Conservation (phyloP, 92 coral and sea anemone species). For the Phenganax stokvisi region DNA sequence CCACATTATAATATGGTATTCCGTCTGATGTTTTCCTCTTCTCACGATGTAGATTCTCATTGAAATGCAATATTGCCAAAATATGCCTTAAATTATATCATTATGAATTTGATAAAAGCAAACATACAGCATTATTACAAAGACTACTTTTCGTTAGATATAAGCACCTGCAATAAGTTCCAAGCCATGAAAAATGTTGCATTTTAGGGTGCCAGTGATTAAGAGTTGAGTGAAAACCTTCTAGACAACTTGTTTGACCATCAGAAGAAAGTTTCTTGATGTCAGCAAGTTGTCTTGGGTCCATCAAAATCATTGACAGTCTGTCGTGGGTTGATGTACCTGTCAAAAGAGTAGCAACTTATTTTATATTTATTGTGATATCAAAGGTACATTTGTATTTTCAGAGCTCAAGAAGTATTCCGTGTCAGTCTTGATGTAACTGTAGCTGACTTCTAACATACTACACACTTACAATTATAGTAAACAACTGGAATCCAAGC, state of each 20-base stretch:
- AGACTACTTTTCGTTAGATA: neutral
- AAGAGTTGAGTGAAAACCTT: slow-evolving; percentile 16
- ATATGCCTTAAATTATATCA: neutral
- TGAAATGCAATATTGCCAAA: neutral
- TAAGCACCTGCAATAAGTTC: slow-evolving; percentile 51
- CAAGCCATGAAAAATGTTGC: slow-evolving; percentile 49
- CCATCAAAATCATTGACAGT: slow-evolving; percentile 27
- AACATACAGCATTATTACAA: too few relatives aligned
- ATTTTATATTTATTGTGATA: too few relatives aligned
- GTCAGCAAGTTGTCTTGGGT: slow-evolving; percentile 33
- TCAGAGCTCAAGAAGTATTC: neutral
- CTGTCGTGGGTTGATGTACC: slow-evolving; percentile 36
- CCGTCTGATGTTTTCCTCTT: neutral
- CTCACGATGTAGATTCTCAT: neutral
- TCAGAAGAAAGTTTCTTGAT: slow-evolving; percentile 28
- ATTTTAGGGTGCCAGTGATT: slow-evolving; percentile 42
- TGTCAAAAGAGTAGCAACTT: neutral
- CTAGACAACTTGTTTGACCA: slow-evolving; percentile 20
- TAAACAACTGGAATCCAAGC: slow-evolving; percentile 37
- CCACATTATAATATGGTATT: neutral
- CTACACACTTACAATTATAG: neutral
- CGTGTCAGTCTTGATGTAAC: neutral
- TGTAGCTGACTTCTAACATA: neutral
- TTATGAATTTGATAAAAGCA: too few relatives aligned
- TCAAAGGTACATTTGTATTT: neutral